Conservation (phyloP, 2,888 invertebrate genomes). For the Xestia ashworthii region DNA sequence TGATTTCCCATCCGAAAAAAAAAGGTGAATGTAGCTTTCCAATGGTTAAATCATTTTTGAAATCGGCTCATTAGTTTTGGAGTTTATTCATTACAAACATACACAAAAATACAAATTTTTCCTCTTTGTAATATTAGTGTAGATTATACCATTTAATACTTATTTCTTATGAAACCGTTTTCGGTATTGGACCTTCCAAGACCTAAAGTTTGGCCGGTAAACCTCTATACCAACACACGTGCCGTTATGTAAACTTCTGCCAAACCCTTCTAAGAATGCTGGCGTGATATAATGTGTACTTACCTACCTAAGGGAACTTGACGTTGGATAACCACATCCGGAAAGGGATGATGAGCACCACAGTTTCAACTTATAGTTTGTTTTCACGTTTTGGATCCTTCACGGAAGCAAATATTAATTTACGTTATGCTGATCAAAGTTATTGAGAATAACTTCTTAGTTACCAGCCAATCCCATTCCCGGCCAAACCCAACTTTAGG, state of each 20-base stretch:
- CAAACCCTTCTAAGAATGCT: background rate
- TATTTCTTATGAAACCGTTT: background rate
- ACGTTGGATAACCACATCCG: slow-evolving; percentile 15
- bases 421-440: slow-evolving; percentile 5
- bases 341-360: background rate
- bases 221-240: background rate
- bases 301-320: background rate
- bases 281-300: background rate
- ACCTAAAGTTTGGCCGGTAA: too few relatives aligned
- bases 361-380: slow-evolving; percentile 6
- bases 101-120: too few relatives aligned
- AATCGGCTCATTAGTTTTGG: too few relatives aligned
- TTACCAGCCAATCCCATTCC: background rate
- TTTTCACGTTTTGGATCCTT: background rate
- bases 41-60: too few relatives aligned
- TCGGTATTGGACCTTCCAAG: background rate
- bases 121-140: too few relatives aligned
- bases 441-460: background rate
- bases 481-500: background rate
- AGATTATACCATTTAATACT: background rate
- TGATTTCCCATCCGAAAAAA: too few relatives aligned
- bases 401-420: background rate
- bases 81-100: too few relatives aligned
- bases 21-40: too few relatives aligned
- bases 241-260: background rate